Evolutionary conservation across 1,140 invertebrate genomes (phyloP), one percentile per base, ranked within the genome.

Genomic region (Acyrthosiphon pisum): DNA sequence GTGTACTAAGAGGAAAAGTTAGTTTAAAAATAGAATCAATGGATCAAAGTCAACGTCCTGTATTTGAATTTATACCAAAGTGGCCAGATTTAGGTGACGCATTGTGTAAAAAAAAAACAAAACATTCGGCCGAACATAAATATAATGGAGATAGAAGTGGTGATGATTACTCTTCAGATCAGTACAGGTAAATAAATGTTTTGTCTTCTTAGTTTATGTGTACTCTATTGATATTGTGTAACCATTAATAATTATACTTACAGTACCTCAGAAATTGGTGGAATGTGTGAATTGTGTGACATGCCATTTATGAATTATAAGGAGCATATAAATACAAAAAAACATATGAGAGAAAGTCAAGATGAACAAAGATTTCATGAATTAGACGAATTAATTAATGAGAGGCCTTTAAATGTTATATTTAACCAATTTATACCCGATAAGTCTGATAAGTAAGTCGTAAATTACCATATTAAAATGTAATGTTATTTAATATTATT

Each of bases 221-320:
- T 37, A 41, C 14, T 41, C 20, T 48, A 44, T 91, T 91, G 26
- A 44, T 76, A 68, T 68, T 18, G 11, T 53, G 23, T 18, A 68
- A 76, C 2, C 1, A 41, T 76, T 68, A 20, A n/a, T 46, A 81
- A 81, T 18, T 44, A n/a, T 81, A 3, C 35, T 92, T 86, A 8
- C 26, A 93, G 91, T 93, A 93, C 91, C 7, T 93, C 91, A 56
- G 91, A 93, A 86, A 93, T 93, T 56, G 91, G 91, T 56, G 91
- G 91, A 50, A 93, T 93, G 91, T 93, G 91, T 86, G 91, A 93
- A 84, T 4, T 93, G 41, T 93, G 91, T 86, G 91, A 93, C 84
- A 44, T 93, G 6, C 91, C 91, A 56, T 93, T 93, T 86, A 93
- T 93, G 91, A 93, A 93, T 56, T 93, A 93, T 56, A 93, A 93